Base-by-base conservation (phyloP, 2,888 invertebrate species). In the Stictocephala bisonia region DNA sequence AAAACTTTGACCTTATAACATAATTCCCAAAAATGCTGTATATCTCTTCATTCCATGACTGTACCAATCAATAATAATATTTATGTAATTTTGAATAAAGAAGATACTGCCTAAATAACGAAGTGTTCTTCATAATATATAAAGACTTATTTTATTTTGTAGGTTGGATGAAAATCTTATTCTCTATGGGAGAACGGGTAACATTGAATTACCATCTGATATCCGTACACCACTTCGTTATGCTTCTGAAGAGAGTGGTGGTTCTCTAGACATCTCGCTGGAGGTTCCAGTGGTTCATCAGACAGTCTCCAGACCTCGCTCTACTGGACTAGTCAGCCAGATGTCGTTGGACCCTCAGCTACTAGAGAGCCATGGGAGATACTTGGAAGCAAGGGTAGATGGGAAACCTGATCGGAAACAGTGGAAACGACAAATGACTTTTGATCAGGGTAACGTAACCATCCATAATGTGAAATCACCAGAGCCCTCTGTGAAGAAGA, bases 141-240 rank as follows among this genome's bases (percentile, higher is more conserved):
- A n/a, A n/a, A n/a, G n/a, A n/a, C n/a, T n/a, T n/a, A n/a, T n/a
- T n/a, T 24, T 4, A 11, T 56, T 2, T 76, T 76, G 18, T 81
- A 89, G 90, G 53, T 83, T 91, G 81, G 90, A 91, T 79, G 91
- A 91, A 81, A 88, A 87, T 56, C 82, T 89, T 51, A 88, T 90
- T 27, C 82, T 86, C 24, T 84, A 82, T 64, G 82, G 82, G 60
- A 78, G 81, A 75, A 69, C 80, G 64, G 80, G 79, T 15, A 13
- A 11, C 0, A 7, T 18, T 11, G 50, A 26, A 20, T n/a, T 66
- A 40, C n/a, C 24, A n/a, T 67, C 67, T 24, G 64, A 44, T 15
- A 27, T 56, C 13, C 15, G 22, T 0, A 35, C 50, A 13, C 53
- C 72, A 24, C 27, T 20, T 15, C 31, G 66, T 6, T 40, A 51